Base-by-base conservation (phyloP, 2,797 vertebrate genomes). In the Synanceia verrucosa region DNA sequence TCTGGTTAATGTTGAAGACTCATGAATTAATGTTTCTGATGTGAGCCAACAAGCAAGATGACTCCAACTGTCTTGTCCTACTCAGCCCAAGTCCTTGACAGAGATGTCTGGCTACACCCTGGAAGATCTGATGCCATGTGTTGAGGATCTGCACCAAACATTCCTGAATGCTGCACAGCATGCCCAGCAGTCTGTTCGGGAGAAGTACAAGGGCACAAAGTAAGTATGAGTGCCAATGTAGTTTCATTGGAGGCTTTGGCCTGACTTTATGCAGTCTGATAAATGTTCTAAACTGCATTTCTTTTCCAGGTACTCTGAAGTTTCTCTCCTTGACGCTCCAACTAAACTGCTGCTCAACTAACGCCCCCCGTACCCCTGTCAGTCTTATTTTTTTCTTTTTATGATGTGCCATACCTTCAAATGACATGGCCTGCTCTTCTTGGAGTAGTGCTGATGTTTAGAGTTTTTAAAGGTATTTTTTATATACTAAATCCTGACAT, bases 181-280 rank as follows among this genome's bases (percentile, higher is more conserved):
- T n/a, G 93, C 95, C 0, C 98, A 99, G 86, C 98, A 99, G 89
- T 97, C 97, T 3, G 95, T 99, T 78, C 90, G 94, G 63, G 98
- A 99, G 70, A 99, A 99, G 86, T 99, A 99, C 93, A 99, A 98
- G 90, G 89, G 87, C 24, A 43, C 93, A 0, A 99, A 97, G 98
- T 99, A 90, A 95, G 97, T 84, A 0, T 0, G 2, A 4, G 6
- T 21, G 8, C 1, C 11, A n/a, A 39, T 2, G 6, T 18, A n/a
- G n/a, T 13, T 19, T 23, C 2, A n/a, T 24, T 1, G n/a, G n/a
- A n/a, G n/a, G n/a, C n/a, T 3, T 21, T 19, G 5, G 3, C 12
- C 16, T 43, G 18, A 24, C 31, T 39, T 16, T 8, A 3, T 9
- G 2, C 11, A 9, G 2, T 46, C 5, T 6, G 3, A 6, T 3